phyloP scores from a whole-genome alignment of 2,797 vertebrate genomes.

The Brotogeris chrysoptera region DNA sequence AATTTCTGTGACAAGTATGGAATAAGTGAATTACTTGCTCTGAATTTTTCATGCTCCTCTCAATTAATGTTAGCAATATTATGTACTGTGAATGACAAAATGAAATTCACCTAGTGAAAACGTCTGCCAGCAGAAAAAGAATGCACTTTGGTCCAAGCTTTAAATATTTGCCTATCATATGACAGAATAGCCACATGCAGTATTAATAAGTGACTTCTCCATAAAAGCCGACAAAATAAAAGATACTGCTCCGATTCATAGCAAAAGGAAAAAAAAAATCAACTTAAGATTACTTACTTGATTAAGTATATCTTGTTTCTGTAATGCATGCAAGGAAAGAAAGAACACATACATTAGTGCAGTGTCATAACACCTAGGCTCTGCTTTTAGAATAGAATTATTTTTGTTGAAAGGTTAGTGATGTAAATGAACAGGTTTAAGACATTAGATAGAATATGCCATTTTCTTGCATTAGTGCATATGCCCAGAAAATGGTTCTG shows the following conservation, averaged over 20 bases:
- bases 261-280: conserved; percentile 8
- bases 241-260: not conserved
- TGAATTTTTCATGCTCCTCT: not conserved
- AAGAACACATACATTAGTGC: conserved; percentile 65
- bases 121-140: not conserved
- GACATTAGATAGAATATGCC: not conserved
- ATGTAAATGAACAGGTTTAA: conserved; percentile 19
- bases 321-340: conserved; percentile 73
- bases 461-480: not conserved
- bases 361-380: not conserved
- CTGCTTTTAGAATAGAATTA: not conserved
- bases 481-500: not conserved
- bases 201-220: not conserved
- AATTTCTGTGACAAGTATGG: not conserved
- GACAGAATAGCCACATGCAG: not conserved
- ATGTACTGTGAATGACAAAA: not conserved
- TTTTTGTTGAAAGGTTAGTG: conserved; percentile 37
- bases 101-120: not conserved
- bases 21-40: not conserved
- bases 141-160: not conserved
- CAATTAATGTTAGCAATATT: not conserved
- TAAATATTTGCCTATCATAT: not conserved
- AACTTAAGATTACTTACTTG: conserved; percentile 84
- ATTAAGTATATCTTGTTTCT: conserved; percentile 93
- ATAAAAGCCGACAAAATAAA: not conserved